phyloP scores from a whole-genome alignment of 2,113 vertebrate species.

The Caracal caracal region DNA sequence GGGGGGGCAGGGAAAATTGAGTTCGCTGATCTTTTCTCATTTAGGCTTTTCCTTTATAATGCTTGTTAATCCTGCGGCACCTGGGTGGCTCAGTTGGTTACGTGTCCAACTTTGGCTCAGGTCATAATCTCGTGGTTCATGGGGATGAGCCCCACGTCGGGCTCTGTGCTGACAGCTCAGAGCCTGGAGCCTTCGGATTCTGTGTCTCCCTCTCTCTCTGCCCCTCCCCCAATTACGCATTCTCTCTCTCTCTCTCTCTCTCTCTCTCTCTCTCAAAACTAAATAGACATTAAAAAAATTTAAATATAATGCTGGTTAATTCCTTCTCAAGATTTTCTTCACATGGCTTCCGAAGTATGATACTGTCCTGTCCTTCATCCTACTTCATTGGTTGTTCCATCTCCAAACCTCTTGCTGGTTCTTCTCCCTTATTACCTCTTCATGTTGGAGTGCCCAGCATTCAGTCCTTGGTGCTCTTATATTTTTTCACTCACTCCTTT shows the following conservation, averaged over 20 bases:
- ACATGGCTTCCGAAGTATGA: background rate
- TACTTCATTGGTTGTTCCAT: background rate
- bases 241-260: too few relatives aligned
- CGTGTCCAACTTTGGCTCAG: too few relatives aligned
- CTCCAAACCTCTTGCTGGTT: background rate
- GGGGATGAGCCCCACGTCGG: too few relatives aligned
- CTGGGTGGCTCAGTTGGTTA: too few relatives aligned
- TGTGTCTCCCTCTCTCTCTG: too few relatives aligned
- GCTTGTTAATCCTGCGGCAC: background rate
- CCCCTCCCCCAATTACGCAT: too few relatives aligned
- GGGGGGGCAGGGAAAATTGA: background rate
- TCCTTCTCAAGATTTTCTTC: conserved; percentile 1
- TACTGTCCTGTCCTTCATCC: background rate
- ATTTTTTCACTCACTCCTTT: background rate
- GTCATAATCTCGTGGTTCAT: too few relatives aligned
- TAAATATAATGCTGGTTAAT: background rate
- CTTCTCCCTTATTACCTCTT: background rate
- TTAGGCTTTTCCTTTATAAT: background rate
- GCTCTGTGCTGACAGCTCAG: too few relatives aligned
- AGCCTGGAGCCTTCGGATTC: too few relatives aligned
- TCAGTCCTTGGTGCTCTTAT: background rate
- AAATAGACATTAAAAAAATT: too few relatives aligned
- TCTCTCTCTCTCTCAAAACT: too few relatives aligned
- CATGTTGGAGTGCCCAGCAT: background rate
- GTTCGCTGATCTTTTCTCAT: background rate